Base-by-base conservation (phyloP, 92 coral and sea anemone species). In the Parazoanthus atlanticus region DNA sequence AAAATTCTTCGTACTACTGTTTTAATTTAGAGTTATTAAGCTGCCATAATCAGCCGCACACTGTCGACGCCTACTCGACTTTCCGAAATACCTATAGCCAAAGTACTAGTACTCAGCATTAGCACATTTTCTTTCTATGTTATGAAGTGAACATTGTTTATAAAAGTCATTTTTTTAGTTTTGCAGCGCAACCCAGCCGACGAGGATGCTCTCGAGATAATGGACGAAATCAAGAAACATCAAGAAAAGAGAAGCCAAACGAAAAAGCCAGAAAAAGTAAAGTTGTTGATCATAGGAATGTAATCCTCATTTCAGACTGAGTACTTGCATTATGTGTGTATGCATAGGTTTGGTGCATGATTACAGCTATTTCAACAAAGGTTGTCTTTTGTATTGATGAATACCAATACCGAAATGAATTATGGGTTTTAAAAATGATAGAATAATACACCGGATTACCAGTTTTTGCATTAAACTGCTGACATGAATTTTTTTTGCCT, bases 101-200 rank as follows among this genome's bases (percentile, higher is more conserved):
- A 3, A 30, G 21, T 1, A 5, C 25, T 23, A 5, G 1, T 71
- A 10, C 5, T 30, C 19, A 71, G 36, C 12, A 13, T 32, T 1
- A 73, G 13, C 28, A 16, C 36, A 32, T 30, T 32, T 73, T 31
- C 16, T 13, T 73, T 7, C 8, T 31, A 73, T 16, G 32, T 30
- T 36, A 16, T 29, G 46, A 36, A 11, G 13, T 74, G 43, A 23
- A 36, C 10, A 6, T 25, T 74, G 47, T 33, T 41, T 21, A 17
- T 19, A 36, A 21, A 61, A 61, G 8, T 61, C 25, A 3, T 25
- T 21, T 33, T 75, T 75, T 5, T 38, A 75, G 79, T 75, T 38
- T 75, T 75, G 79, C 46, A 75, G 10, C 79, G 79, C 28, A 75
- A 75, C 46, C 26, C 79, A 19, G 26, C 43, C 1, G 79, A 75